A percentile compares a stretch with the other conserved stretches of the same genome.
Conservation (phyloP, 1,140 invertebrate genomes). For the Berghia stephanieae region DNA sequence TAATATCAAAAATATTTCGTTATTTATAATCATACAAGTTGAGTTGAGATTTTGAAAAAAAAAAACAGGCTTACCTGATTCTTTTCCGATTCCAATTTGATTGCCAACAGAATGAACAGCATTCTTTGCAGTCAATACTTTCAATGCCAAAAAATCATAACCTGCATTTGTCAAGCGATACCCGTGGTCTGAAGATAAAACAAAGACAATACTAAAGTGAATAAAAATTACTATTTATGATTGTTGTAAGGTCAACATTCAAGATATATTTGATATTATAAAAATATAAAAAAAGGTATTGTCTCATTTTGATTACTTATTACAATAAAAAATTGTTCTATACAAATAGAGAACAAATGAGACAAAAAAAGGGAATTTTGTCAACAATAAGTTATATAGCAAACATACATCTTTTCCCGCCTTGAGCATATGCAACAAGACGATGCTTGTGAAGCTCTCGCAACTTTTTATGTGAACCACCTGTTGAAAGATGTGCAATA, state of each 20-base stretch:
- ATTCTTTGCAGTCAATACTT: slow-evolving; percentile 82
- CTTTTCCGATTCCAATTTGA: slow-evolving; percentile 98
- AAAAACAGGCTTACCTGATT: slow-evolving; percentile 73
- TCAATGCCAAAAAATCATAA: slow-evolving; percentile 96
- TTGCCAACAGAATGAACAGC: slow-evolving; percentile 90
- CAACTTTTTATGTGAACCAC: slow-evolving; percentile 92
- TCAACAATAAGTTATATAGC: no score
- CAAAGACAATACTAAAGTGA: neutral
- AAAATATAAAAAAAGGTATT: no score
- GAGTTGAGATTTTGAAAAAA: neutral
- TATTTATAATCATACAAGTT: neutral
- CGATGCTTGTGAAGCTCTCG: slow-evolving; percentile 90
- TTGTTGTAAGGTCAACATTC: no score
- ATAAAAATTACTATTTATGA: neutral
- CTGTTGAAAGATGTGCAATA: slow-evolving; percentile 93
- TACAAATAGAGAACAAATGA: no score
- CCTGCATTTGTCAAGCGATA: slow-evolving; percentile 95
- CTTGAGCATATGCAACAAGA: slow-evolving; percentile 90
- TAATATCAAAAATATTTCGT: no score
- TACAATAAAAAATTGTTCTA: no score
- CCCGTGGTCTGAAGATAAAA: slow-evolving; percentile 73
- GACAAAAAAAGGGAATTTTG: no score
- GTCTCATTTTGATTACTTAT: no score
- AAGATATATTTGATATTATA: no score
- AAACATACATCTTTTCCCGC: slow-evolving; percentile 70